Evolutionary conservation across 2,888 invertebrate genomes (phyloP).

Genomic region (Callimorpha dominula): DNA sequence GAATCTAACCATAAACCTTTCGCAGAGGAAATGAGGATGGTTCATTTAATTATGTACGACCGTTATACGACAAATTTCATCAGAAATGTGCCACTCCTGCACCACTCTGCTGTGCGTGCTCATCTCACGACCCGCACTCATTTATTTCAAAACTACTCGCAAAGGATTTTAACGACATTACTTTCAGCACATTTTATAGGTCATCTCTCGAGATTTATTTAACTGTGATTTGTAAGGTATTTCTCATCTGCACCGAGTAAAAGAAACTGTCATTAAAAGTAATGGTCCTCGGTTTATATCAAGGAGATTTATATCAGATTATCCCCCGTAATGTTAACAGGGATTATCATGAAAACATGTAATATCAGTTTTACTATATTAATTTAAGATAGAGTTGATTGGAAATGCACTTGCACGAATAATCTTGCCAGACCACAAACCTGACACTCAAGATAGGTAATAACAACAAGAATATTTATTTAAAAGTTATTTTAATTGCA

Average conservation of each 20-base stretch:
- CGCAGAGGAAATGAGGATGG: conserved; percentile 67
- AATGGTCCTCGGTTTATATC: conserved; percentile 70
- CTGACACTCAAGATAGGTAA: not conserved
- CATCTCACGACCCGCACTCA: conserved; percentile 38
- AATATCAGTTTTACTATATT: not conserved
- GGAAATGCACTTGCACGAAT: not conserved
- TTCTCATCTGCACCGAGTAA: conserved; percentile 74
- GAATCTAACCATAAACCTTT: conserved; percentile 79
- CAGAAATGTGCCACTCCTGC: conserved; percentile 43
- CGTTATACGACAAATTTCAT: conserved; percentile 63
- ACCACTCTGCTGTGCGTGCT: conserved; percentile 26
- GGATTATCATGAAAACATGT: not conserved
- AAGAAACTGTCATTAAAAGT: conserved; percentile 73
- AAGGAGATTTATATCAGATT: conserved; percentile 60
- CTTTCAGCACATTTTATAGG: conserved; percentile 76
- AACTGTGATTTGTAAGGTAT: conserved; percentile 76
- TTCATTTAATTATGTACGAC: conserved; percentile 75
- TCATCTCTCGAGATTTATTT: conserved; percentile 80
- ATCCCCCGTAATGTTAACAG: conserved; percentile 47
- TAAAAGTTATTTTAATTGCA: no score
- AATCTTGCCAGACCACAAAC: not conserved
- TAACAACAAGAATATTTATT: not conserved
- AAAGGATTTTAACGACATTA: conserved; percentile 71
- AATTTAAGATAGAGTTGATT: not conserved
- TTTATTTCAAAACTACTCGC: conserved; percentile 76